Percentiles rank a stretch among this genome's conserved stretches.
Conservation (phyloP, 2,113 vertebrate genomes). For the Capreolus pygargus region DNA sequence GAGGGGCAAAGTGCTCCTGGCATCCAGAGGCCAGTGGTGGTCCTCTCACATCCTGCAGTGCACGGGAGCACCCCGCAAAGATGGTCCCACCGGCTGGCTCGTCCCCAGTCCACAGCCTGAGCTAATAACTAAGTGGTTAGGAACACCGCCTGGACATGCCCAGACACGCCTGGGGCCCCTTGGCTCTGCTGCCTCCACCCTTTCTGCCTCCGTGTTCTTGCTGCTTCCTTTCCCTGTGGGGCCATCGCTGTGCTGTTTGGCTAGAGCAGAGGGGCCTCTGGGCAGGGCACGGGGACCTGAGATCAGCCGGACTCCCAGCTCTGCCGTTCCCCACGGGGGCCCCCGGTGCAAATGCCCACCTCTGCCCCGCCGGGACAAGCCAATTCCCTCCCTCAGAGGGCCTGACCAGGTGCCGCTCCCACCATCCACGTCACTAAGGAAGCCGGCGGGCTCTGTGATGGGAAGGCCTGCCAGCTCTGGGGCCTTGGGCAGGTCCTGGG, state of each 20-base stretch:
- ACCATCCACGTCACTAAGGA: rapidly evolving
- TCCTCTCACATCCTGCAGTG: background rate
- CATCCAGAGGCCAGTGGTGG: background rate
- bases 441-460: no score
- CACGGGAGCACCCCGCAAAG: background rate
- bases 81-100: rapidly evolving
- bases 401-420: rapidly evolving
- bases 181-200: background rate
- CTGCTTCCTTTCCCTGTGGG: background rate
- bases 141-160: background rate
- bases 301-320: background rate
- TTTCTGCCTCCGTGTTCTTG: no score
- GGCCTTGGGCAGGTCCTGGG: no score
- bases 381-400: background rate
- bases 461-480: background rate
- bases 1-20: background rate
- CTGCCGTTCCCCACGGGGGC: background rate
- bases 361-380: rapidly evolving
- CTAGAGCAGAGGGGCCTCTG: background rate
- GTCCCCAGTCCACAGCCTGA: background rate
- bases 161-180: background rate
- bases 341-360: background rate
- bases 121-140: no score
- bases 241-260: background rate
- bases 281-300: background rate